Evolutionary conservation across 2,113 vertebrate species (phyloP), one percentile per base, ranked within the genome.

Genomic region (Varanus salvator): DNA sequence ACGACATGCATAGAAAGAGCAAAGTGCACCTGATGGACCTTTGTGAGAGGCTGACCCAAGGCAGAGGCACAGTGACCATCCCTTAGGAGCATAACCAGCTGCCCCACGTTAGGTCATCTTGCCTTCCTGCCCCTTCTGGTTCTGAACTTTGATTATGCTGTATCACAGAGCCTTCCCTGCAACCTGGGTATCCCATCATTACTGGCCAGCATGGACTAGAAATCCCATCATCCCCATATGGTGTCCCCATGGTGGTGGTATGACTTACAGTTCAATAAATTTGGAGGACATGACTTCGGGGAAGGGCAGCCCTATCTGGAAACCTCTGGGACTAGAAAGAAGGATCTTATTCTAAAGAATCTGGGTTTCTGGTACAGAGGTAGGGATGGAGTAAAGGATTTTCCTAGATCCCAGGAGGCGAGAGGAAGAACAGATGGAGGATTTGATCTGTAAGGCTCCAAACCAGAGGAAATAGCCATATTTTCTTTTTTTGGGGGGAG

Each of bases 381-480:
- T 38, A 15, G 31, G 19, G 8, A 75, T 34, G n/a, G 2, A 31
- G 71, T 50, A 72, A 44, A 6, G 15, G 57, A 17, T 15, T 25
- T 3, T 50, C 27, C 19, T 38, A 7, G 50, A 38, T 12, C 31
- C 17, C 27, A 25, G 34, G 14, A 29, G 9, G 5, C 21, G 29
- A 25, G 6, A 3, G 5, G 5, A n/a, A 14, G 14, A 15, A 75
- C 6, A 66, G 66, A 66, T 80, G 4, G 0, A 54, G 54, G 38
- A 1, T 27, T 17, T 38, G 6, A 23, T 72, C 29, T 2, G 7
- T 19, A 31, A 75, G 52, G 31, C 25, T 64, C 54, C 54, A 3
- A 15, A 64, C 87, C 93, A 92, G 77, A 93, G 80, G 89, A 93
- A 75, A 69, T 89, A 80, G 88, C 86, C 90, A 34, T 60, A 27